Base-by-base conservation (phyloP, 1,140 invertebrate genomes). In the Drosophila baimaii region DNA sequence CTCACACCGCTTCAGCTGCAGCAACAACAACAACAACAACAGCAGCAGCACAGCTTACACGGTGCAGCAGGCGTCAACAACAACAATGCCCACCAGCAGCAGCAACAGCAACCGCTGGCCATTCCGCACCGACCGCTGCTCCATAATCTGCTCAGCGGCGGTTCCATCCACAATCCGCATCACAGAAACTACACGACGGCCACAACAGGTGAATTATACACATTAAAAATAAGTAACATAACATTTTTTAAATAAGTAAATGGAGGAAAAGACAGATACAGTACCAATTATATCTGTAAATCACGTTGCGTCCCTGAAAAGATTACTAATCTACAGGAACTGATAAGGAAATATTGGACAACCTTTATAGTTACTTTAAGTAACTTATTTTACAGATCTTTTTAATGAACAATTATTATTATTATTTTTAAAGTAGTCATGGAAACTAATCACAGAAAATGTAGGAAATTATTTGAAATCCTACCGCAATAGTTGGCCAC, bases 171-270 rank as follows among this genome's bases (percentile, higher is more conserved):
- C 71, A 90, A 85, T 84, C 80, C 91, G 68, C 91, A 92, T 79
- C 91, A 92, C 83, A 88, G 91, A 77, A 92, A 84, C 63, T 92
- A 92, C 66, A 86, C 90, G 73, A 77, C 91, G 65, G 89, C 90
- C 57, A 92, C 90, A 80, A 92, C 91, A 92, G 91, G 91, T 92
- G 76, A 90, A 66, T 83, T 64, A 31, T 44, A 57, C 65, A 43
- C 37, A 15, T 21, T 19, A 31, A 7, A 51, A 27, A 23, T 23
- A 25, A 21, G 8, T 21, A 6, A 21, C 27, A 31, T 10, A 10
- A 5, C n/a, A 31, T n/a, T 23, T 33, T 19, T n/a, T 21, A 13
- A 13, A 19, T 19, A 33, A 52, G 49, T 33, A n/a, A 55, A n/a
- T 21, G 12, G n/a, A 35, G 31, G 6, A 23, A 21, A 25, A 27